Percentiles rank a stretch among this genome's conserved stretches.
Conservation (phyloP, 2,888 invertebrate species). For the Stenurella melanura region DNA sequence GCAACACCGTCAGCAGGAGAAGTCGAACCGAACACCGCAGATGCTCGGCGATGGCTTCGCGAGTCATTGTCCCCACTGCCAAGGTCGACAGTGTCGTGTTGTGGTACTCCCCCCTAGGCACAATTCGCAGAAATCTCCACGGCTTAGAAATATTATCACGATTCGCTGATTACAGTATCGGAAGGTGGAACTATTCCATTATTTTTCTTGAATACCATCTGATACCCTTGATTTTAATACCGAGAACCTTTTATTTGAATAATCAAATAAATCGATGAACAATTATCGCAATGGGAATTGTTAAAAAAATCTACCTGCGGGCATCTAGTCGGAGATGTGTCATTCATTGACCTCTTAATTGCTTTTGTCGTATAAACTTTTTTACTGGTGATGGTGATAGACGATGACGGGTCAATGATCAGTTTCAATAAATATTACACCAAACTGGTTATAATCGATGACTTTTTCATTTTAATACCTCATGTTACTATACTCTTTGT, state of each 20-base stretch:
- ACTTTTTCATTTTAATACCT: too few species aligned
- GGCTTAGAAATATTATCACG: conserved; percentile 2
- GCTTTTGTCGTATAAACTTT: background rate
- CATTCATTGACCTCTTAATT: conserved; percentile 3
- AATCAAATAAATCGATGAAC: background rate
- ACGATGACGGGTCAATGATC: background rate
- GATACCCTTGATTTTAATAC: background rate
- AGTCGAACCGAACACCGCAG: conserved; percentile 5
- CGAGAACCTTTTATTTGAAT: background rate
- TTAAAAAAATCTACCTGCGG: background rate
- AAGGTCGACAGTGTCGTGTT: conserved; percentile 47
- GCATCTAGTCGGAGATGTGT: background rate
- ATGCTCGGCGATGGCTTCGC: conserved; percentile 32
- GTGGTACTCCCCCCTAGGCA: conserved; percentile 48
- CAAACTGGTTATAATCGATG: background rate
- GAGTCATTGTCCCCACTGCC: conserved; percentile 56
- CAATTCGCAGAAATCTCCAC: conserved; percentile 49
- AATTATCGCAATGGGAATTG: background rate
- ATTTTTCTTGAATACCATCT: background rate
- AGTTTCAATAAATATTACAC: background rate
- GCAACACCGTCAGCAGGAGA: conserved; percentile 17
- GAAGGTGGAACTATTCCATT: background rate
- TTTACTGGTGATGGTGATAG: background rate
- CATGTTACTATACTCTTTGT: too few species aligned
- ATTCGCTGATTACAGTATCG: background rate